Evolutionary conservation across 2,113 vertebrate genomes (phyloP).

Genomic region (Tonatia bakeri): DNA sequence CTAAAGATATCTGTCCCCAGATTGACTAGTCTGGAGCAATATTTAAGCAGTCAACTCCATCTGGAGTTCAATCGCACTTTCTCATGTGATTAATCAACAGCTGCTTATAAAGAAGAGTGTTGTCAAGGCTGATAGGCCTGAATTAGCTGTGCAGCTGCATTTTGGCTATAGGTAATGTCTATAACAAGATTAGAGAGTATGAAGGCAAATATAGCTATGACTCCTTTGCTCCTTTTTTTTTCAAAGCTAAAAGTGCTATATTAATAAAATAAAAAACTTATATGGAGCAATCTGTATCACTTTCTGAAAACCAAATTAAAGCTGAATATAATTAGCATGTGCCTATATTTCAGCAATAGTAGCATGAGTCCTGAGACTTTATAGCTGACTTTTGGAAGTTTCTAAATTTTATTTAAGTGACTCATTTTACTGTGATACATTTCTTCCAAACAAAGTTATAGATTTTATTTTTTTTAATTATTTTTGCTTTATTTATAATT

Average conservation of each 20-base stretch:
- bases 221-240: background rate
- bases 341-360: background rate
- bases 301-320: constrained; percentile 13
- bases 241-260: background rate
- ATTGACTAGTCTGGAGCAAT: constrained; percentile 43
- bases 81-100: constrained; percentile 64
- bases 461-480: background rate
- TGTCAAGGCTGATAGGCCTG: constrained; percentile 51
- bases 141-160: constrained; percentile 66
- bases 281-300: background rate
- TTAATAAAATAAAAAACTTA: constrained; percentile 11
- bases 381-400: background rate
- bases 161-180: constrained; percentile 47
- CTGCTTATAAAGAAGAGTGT: constrained; percentile 46
- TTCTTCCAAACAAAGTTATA: background rate
- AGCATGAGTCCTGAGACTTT: background rate
- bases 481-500: constrained; percentile 13
- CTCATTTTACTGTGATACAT: background rate
- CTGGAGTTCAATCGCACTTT: constrained; percentile 65
- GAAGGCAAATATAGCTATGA: constrained; percentile 62
- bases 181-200: constrained; percentile 36
- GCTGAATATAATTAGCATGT: background rate
- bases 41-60: constrained; percentile 68
- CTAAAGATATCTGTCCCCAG: constrained; percentile 62
- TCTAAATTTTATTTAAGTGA: constrained; percentile 1